Evolutionary conservation across 2,888 invertebrate species (phyloP).

Genomic region (Macrophya annulata): DNA sequence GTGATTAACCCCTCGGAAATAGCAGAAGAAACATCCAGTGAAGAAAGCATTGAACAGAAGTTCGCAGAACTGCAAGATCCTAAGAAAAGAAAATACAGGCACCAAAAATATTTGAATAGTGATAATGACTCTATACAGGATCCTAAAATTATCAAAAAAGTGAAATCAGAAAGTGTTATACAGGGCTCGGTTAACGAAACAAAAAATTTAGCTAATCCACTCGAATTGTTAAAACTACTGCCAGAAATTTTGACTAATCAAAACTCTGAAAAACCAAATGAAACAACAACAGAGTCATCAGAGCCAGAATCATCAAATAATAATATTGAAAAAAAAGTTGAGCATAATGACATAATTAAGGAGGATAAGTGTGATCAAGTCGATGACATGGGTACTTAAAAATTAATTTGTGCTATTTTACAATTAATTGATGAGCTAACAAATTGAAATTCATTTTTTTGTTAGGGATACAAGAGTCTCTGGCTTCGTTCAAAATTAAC

Average conservation of each 20-base stretch:
- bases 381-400: constrained; percentile 2
- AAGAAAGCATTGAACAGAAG: neutral
- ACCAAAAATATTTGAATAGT: too few species aligned
- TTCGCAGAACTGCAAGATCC: constrained; percentile 13
- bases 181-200: constrained; percentile 11
- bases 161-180: neutral
- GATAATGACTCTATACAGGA: neutral
- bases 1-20: too few species aligned
- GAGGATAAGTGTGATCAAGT: neutral
- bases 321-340: neutral
- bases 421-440: neutral
- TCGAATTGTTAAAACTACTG: constrained; percentile 12
- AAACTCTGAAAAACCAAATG: constrained; percentile 7
- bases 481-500: neutral
- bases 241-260: neutral
- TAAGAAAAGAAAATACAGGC: neutral
- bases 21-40: neutral
- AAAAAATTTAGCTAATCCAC: constrained; percentile 3
- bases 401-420: neutral
- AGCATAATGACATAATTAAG: too few species aligned
- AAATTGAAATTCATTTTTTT: neutral
- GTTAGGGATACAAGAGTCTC: neutral
- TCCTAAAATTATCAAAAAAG: constrained; percentile 3
- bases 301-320: neutral
- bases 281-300: neutral